Evolutionary conservation across 92 coral and sea anemone genomes (phyloP), one percentile per base, ranked within the genome.

Genomic region (Epizoanthus illoricatus): DNA sequence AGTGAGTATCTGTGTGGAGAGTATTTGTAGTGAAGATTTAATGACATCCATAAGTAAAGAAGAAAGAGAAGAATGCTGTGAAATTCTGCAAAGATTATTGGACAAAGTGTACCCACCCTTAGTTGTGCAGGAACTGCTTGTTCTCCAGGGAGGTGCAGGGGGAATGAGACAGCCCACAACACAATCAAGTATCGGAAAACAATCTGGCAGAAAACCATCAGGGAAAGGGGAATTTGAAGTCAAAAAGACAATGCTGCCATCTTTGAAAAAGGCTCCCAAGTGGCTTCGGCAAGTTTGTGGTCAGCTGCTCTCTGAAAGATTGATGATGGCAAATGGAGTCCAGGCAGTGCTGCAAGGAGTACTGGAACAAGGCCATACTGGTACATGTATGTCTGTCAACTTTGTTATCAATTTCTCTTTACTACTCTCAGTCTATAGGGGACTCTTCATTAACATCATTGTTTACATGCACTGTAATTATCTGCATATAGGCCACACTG

Each of bases 201-300:
- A 42, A 43, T 61, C 33, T 75, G 69, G 9, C 12, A n/a, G 43
- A 20, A 75, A 75, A 20, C 24, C 39, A n/a, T 18, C 11, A 60
- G 55, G 13, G 16, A 15, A 58, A 78, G 43, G 12, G 33, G 47
- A 78, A 62, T 2, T 58, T 20, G 58, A 43, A 5, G 71, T 41
- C 5, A 63, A 43, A 64, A 41, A 4, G 42, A 19, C 21, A 5
- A 3, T n/a, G 21, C 78, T 65, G 3, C 43, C 54, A 9, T 13
- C 72, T n/a, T 21, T 62, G n/a, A 43, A 60, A 45, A 81, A 54
- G 42, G 82, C 90, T 1, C 97, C 94, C 11, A 79, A 61, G 69
- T 96, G 99, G 99, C 78, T 96, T 90, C 87, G 59, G 33, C 85
- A 85, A 23, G 85, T 88, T 41, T 96, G 99, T 88, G 98, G 99